A percentile compares a stretch with the other conserved stretches of the same genome.
phyloP scores from a whole-genome alignment of 2,888 invertebrate species.

The Drosophila mayaguana region DNA sequence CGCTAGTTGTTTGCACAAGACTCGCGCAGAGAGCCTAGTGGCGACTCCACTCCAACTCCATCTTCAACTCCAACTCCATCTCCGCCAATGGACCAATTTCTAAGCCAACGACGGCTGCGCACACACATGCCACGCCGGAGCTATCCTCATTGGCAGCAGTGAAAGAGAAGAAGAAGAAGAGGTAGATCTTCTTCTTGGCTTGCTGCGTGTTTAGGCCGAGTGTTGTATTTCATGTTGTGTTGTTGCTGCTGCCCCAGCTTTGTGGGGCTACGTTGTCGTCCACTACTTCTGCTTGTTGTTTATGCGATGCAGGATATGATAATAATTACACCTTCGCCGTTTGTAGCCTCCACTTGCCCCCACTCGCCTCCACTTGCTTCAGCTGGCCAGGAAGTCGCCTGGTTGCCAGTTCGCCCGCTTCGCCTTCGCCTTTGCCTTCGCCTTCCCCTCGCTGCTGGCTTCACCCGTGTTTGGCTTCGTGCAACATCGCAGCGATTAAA shows the following conservation, averaged over 20 bases:
- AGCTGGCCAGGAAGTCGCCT: slow-evolving; percentile 74
- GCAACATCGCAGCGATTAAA: slow-evolving; percentile 74
- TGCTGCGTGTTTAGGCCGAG: slow-evolving; percentile 80
- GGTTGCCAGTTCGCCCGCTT: slow-evolving; percentile 2
- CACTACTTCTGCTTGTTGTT: slow-evolving; percentile 80
- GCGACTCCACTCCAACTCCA: background rate
- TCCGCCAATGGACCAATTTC: slow-evolving; percentile 52
- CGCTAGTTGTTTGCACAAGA: slow-evolving; percentile 72
- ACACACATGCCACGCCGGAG: slow-evolving; percentile 25
- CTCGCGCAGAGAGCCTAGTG: slow-evolving; percentile 12
- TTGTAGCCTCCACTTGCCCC: slow-evolving; percentile 57
- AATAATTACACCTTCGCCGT: slow-evolving; percentile 83
- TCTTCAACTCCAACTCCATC: slow-evolving; percentile 5
- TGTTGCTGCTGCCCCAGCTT: slow-evolving; percentile 28
- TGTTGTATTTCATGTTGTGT: slow-evolving; percentile 78
- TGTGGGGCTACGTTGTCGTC: slow-evolving; percentile 57
- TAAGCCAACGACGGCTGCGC: slow-evolving; percentile 51
- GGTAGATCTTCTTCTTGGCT: slow-evolving; percentile 19
- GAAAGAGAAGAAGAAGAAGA: background rate
- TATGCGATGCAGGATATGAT: slow-evolving; percentile 83
- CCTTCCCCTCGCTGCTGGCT: slow-evolving; percentile 13
- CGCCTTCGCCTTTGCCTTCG: too few relatives aligned
- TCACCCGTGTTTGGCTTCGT: slow-evolving; percentile 39
- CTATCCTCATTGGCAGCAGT: slow-evolving; percentile 37
- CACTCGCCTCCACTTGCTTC: slow-evolving; percentile 34